Evolutionary conservation across 2,888 invertebrate genomes (phyloP).

Genomic region (Teleiodes luculella): DNA sequence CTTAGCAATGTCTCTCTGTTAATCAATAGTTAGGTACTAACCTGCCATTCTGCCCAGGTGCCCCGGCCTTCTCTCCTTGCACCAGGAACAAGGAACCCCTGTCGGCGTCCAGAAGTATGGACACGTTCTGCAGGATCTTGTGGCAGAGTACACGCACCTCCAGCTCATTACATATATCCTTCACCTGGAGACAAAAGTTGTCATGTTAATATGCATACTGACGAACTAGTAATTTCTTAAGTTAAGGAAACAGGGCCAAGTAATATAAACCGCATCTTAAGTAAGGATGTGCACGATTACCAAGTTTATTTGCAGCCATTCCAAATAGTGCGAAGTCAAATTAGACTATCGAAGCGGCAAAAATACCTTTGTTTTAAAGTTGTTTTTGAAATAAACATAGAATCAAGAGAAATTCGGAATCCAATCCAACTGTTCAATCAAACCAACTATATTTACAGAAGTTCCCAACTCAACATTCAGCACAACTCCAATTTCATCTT

Average conservation of each 20-base stretch:
- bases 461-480: too few species aligned
- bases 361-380: too few species aligned
- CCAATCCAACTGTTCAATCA: conserved; percentile 7
- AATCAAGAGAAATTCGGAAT: background rate
- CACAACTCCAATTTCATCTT: conserved; percentile 3
- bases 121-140: conserved; percentile 97
- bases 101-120: conserved; percentile 93
- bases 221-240: too few species aligned
- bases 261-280: too few species aligned
- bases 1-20: too few species aligned
- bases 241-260: too few species aligned
- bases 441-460: background rate
- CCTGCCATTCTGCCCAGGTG: conserved; percentile 71
- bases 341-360: too few species aligned
- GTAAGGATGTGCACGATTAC: too few species aligned
- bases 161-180: conserved; percentile 97
- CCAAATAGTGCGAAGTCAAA: too few species aligned
- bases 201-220: too few species aligned
- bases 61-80: conserved; percentile 76
- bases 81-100: conserved; percentile 95
- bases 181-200: conserved; percentile 79
- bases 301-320: too few species aligned
- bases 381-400: too few species aligned
- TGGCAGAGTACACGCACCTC: conserved; percentile 96
- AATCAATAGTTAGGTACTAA: conserved; percentile 29